Percentiles rank a stretch among this genome's conserved stretches.
phyloP scores from a whole-genome alignment of 2,888 invertebrate genomes.

The Dryococelus australis region DNA sequence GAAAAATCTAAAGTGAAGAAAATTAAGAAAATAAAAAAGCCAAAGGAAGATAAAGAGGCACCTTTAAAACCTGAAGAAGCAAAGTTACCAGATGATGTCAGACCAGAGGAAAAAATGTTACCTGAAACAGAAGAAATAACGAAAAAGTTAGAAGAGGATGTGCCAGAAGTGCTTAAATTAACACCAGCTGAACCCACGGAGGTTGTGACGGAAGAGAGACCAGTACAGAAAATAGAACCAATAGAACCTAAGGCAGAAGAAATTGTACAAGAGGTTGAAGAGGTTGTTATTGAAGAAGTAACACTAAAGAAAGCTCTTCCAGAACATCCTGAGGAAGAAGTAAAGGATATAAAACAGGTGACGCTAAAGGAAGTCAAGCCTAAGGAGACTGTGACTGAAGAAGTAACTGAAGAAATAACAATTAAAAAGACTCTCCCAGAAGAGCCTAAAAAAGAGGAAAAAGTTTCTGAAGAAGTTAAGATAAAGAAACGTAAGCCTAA shows the following conservation, averaged over 20 bases:
- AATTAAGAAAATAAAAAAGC: conserved; percentile 48
- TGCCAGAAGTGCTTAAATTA: conserved; percentile 46
- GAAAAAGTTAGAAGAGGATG: conserved; percentile 43
- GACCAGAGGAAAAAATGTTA: conserved; percentile 49
- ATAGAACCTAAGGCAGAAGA: conserved; percentile 45
- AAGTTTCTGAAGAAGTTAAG: conserved; percentile 47
- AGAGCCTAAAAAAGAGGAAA: conserved; percentile 46
- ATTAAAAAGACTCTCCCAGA: conserved; percentile 61
- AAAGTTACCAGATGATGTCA: conserved; percentile 34
- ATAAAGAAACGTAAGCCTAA: conserved; percentile 42
- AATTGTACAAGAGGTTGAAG: conserved; percentile 61
- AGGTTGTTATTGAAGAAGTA: conserved; percentile 51
- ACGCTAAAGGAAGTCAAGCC: conserved; percentile 27
- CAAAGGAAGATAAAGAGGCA: conserved; percentile 29
- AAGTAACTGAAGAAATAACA: conserved; percentile 60
- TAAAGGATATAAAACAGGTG: conserved; percentile 45
- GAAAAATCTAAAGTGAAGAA: conserved; percentile 44
- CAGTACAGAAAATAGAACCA: conserved; percentile 51
- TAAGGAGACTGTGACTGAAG: conserved; percentile 26
- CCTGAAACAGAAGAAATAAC: conserved; percentile 42
- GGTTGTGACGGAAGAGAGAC: conserved; percentile 43
- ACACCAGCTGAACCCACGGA: conserved; percentile 39
- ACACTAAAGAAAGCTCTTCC: conserved; percentile 48
- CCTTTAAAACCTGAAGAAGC: conserved; percentile 38
- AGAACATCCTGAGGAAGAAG: conserved; percentile 46